Base-by-base conservation (phyloP, 2,888 invertebrate genomes). In the Oxytorus armatus region DNA sequence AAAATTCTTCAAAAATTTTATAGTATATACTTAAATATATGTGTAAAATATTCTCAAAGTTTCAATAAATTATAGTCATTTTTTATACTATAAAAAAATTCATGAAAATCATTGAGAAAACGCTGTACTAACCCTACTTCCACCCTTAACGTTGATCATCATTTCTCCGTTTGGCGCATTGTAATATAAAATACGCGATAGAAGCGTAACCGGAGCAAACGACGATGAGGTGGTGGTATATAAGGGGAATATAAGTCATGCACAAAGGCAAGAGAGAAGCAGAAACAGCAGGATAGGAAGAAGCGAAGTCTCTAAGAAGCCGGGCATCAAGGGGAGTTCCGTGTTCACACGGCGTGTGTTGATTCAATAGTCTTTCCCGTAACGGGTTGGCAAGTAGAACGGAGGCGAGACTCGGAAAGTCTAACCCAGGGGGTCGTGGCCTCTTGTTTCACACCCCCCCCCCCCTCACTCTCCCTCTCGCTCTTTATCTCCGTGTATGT, bases 341-440 rank as follows among this genome's bases (percentile, higher is more conserved):
- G n/a, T 72, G 70, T 68, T 76, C 55, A 59, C 61, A 55, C 4
- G 53, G 29, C 44, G 69, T 66, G 75, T 79, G 79, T 76, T 76
- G 76, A 80, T 80, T 80, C 79, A 80, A 80, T 80, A 80, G 79
- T 76, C 76, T 76, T 76, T 73, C 51, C n/a, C 66, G 70, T 68
- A 76, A 80, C 72, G 76, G 42, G 63, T 65, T 65, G 47, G 66
- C 65, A 47, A 70, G 65, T n/a, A n/a, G 51, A 57, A 59, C 10
- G 29, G 47, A 65, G 51, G 42, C n/a, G 36, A 65, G 76, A 49
- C 42, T 59, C 1, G 61, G 55, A 72, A 61, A 61, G 53, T 68
- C 69, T 76, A 72, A 59, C 72, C 61, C 66, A 47, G 47, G 51
- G 55, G 76, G 55, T 65, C 69, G 63, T 65, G 47, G 51, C 16